These are phyloP conservation scores for Girardinichthys multiradiatus DNA, from an alignment of 2,113 vertebrate species.

Conservation along the genomic window DNA sequence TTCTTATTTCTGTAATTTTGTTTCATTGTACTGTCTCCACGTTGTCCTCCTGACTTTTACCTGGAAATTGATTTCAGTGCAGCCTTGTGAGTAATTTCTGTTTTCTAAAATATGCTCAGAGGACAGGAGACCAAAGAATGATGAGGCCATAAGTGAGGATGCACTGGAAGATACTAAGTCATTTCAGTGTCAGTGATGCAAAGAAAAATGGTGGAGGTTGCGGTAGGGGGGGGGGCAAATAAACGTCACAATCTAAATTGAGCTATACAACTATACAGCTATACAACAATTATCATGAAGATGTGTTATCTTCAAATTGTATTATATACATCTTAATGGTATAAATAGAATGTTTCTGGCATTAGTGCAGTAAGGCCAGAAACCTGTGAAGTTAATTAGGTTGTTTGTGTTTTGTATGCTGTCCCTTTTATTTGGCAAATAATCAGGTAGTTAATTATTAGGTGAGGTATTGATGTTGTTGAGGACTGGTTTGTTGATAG, in stretches of 20 bases:
- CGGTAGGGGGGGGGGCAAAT: too few relatives aligned
- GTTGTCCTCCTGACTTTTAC: neutral
- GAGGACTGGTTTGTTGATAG: too few relatives aligned
- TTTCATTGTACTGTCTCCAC: neutral
- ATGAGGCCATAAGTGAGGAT: neutral
- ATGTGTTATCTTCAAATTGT: neutral
- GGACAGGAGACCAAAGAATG: neutral
- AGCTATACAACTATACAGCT: neutral
- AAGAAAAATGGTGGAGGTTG: too few relatives aligned
- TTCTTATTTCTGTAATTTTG: constrained; percentile 9
- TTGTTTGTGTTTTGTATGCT: neutral
- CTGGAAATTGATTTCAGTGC: neutral
- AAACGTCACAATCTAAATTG: too few relatives aligned
- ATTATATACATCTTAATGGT: neutral
- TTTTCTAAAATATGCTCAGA: neutral
- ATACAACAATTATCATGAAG: neutral
- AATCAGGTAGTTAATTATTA: too few relatives aligned
- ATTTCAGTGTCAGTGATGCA: neutral
- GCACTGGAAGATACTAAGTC: too few relatives aligned
- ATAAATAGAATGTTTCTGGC: neutral
- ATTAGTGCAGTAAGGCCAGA: neutral
- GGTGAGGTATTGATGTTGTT: too few relatives aligned
- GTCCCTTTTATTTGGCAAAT: neutral
- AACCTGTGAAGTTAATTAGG: neutral
- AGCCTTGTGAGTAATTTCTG: neutral